Percentiles rank a stretch among this genome's conserved stretches.
Conservation (phyloP, 2,113 vertebrate genomes). For the Salvator merianae region DNA sequence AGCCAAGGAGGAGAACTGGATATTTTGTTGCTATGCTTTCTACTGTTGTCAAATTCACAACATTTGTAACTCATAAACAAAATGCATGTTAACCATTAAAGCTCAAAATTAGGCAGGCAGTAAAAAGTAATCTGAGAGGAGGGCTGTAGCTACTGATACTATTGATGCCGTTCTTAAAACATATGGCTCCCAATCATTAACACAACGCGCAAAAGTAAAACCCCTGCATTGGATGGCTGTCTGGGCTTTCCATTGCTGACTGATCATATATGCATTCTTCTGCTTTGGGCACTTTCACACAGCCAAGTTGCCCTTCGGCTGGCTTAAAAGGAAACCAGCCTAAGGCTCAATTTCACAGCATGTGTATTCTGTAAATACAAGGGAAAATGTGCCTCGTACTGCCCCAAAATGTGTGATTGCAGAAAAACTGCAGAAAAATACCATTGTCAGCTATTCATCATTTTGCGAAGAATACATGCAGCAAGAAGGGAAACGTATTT, state of each 20-base stretch:
- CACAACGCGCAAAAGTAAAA: constrained; percentile 65
- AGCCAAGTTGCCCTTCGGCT: not conserved
- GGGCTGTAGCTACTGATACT: constrained; percentile 68
- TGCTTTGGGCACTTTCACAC: not conserved
- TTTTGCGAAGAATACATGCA: not conserved
- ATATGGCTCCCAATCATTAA: constrained; percentile 64
- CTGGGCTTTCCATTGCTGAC: constrained; percentile 55
- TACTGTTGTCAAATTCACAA: constrained; percentile 53
- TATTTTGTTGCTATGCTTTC: constrained; percentile 50
- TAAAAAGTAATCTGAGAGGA: constrained; percentile 71
- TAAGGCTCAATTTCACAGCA: constrained; percentile 12
- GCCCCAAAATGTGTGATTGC: not conserved
- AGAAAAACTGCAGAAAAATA: not conserved
- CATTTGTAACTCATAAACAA: constrained; percentile 73
- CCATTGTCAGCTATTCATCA: not conserved
- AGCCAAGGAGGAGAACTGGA: constrained; percentile 28
- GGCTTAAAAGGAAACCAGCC: constrained; percentile 17
- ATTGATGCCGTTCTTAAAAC: constrained; percentile 68
- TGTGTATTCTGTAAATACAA: constrained; percentile 2
- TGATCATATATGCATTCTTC: constrained; percentile 48
- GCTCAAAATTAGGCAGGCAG: constrained; percentile 65
- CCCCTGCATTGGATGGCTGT: constrained; percentile 46
- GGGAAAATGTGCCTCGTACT: not conserved
- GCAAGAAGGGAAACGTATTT: not conserved
- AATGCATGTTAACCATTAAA: constrained; percentile 70